phyloP scores from a whole-genome alignment of 2,113 vertebrate species.

The Istiophorus platypterus region DNA sequence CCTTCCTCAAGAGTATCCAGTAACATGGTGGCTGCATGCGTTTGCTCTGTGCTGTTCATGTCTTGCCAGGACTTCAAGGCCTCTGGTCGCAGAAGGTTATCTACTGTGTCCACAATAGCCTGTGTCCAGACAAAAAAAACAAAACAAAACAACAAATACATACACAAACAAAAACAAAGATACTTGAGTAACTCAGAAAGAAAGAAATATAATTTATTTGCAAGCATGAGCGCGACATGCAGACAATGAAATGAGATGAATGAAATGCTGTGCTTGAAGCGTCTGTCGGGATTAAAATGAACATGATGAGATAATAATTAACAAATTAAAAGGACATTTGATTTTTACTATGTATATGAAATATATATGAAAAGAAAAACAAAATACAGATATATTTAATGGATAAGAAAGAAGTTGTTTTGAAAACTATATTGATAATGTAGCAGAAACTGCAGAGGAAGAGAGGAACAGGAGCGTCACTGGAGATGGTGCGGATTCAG shows the following conservation, averaged over 20 bases:
- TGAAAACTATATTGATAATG: conserved; percentile 13
- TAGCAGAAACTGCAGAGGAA: conserved; percentile 26
- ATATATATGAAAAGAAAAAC: neutral
- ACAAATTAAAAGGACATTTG: neutral
- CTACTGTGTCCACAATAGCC: conserved; percentile 99
- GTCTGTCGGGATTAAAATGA: conserved; percentile 7
- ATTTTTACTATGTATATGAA: neutral
- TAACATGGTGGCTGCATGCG: conserved; percentile 97
- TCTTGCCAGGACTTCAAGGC: conserved; percentile 97
- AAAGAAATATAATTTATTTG: neutral
- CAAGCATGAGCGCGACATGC: conserved; percentile 50
- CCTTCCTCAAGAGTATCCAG: conserved; percentile 98
- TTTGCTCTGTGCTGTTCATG: conserved; percentile 98
- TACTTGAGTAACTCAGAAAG: neutral
- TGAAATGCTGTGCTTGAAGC: conserved; percentile 19
- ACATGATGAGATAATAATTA: neutral
- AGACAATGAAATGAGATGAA: conserved; percentile 49
- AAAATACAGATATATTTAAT: neutral
- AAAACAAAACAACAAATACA: conserved; percentile 1
- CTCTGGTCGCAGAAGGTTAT: conserved; percentile 97
- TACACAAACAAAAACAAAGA: conserved; percentile 14
- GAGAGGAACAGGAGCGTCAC: conserved; percentile 8
- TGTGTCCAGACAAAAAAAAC: conserved; percentile 76
- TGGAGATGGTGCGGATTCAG: conserved; percentile 47
- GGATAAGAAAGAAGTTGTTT: neutral